Evolutionary conservation across 1,140 invertebrate species (phyloP).

Genomic region (Lordiphosa mommai): DNA sequence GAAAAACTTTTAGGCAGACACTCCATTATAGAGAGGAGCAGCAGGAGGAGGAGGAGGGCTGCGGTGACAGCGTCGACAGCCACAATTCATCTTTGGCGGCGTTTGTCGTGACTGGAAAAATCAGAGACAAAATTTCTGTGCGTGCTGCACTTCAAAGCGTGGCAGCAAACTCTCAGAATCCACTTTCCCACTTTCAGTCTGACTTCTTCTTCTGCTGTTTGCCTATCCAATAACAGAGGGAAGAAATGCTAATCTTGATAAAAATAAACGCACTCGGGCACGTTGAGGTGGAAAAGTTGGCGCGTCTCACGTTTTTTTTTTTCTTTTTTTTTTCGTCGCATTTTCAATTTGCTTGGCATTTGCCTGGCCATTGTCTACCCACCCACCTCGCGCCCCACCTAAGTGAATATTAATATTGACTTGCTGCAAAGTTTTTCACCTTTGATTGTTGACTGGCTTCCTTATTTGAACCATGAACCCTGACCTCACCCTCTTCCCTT

Average conservation of each 20-base stretch:
- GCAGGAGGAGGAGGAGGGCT: background rate
- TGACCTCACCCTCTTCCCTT: conserved; percentile 46
- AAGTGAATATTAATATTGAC: conserved; percentile 78
- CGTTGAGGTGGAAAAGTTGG: conserved; percentile 47
- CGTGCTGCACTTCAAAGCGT: conserved; percentile 50
- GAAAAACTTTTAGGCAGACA: conserved; percentile 40
- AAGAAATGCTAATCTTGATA: conserved; percentile 71
- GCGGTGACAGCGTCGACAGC: conserved; percentile 44
- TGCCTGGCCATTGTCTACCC: conserved; percentile 47
- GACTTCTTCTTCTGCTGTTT: conserved; percentile 33
- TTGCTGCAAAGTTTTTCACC: conserved; percentile 74
- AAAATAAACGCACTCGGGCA: conserved; percentile 75
- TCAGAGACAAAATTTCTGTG: conserved; percentile 37
- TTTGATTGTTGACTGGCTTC: conserved; percentile 63
- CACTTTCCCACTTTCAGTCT: conserved; percentile 23
- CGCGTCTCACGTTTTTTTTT: conserved; percentile 40
- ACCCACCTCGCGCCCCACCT: conserved; percentile 8
- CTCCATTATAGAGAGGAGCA: conserved; percentile 19
- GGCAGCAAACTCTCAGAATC: conserved; percentile 34
- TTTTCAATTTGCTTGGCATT: conserved; percentile 76
- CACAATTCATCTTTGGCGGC: conserved; percentile 60
- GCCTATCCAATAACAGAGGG: conserved; percentile 47
- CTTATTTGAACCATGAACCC: conserved; percentile 25
- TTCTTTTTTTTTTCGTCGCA: conserved; percentile 52
- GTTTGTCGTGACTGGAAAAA: conserved; percentile 8